A percentile compares a stretch with the other conserved stretches of the same genome.
phyloP scores from a whole-genome alignment of 2,113 vertebrate species.

The Nerophis lumbriciformis region DNA sequence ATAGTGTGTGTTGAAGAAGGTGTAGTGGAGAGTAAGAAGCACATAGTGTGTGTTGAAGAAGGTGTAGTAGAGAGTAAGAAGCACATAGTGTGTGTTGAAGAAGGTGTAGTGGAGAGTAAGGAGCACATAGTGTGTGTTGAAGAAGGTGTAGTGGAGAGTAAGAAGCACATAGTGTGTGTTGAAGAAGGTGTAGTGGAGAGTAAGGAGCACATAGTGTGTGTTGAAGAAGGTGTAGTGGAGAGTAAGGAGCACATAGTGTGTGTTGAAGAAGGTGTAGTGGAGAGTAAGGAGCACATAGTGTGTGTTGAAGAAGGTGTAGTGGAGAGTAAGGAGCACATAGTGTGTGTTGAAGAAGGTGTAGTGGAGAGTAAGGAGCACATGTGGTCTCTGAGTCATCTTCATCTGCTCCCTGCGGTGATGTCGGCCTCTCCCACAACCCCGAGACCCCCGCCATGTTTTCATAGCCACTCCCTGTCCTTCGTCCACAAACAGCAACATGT shows the following conservation, averaged over 20 bases:
- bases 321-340: too few relatives aligned
- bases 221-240: neutral
- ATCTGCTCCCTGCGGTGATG: constrained; percentile 37
- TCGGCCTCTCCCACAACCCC: constrained; percentile 48
- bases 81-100: too few relatives aligned
- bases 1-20: too few relatives aligned
- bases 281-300: too few relatives aligned
- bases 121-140: too few relatives aligned
- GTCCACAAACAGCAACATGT: constrained; percentile 68
- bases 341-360: neutral
- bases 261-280: neutral
- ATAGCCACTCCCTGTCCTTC: constrained; percentile 57
- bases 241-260: too few relatives aligned
- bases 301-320: neutral
- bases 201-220: too few relatives aligned
- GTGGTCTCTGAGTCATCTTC: constrained; percentile 31
- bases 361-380: neutral
- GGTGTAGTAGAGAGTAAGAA: too few relatives aligned
- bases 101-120: too few relatives aligned
- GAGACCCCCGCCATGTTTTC: constrained; percentile 62
- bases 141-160: neutral
- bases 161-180: too few relatives aligned
- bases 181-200: neutral
- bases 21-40: too few relatives aligned
- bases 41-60: too few relatives aligned